A percentile compares a stretch with the other conserved stretches of the same genome.
These are phyloP conservation scores for Epistrophe grossulariae DNA, from an alignment of 2,888 invertebrate species.

Conservation along the genomic window DNA sequence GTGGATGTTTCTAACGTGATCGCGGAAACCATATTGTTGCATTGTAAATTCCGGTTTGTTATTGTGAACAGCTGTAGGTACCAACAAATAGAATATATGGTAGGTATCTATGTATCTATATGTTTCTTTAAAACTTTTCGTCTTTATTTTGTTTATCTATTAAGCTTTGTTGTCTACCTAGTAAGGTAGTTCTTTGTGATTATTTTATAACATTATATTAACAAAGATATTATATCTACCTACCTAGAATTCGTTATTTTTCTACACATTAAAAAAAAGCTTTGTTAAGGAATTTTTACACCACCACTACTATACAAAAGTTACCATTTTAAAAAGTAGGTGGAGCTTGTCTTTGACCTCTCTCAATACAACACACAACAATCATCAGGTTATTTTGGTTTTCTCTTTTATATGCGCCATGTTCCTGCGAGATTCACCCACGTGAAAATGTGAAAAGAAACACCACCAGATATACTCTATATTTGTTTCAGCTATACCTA, in stretches of 20 bases:
- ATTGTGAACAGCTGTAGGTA: too few species aligned
- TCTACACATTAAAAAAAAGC: conserved; percentile 17
- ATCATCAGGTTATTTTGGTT: conserved; percentile 64
- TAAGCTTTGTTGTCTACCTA: too few species aligned
- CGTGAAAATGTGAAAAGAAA: conserved; percentile 29
- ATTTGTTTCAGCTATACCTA: neutral
- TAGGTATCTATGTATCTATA: too few species aligned
- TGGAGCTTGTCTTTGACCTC: conserved; percentile 67
- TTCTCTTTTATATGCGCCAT: conserved; percentile 69
- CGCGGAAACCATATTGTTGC: too few species aligned
- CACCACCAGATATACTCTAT: neutral
- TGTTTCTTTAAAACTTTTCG: too few species aligned
- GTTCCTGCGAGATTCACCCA: conserved; percentile 58
- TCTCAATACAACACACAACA: conserved; percentile 27
- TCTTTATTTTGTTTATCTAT: too few species aligned
- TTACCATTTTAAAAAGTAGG: conserved; percentile 67
- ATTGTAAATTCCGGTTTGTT: too few species aligned
- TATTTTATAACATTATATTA: neutral
- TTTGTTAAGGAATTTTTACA: conserved; percentile 58
- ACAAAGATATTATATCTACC: too few species aligned
- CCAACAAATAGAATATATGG: too few species aligned
- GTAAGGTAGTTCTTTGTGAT: neutral
- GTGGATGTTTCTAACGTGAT: too few species aligned
- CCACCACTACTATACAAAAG: conserved; percentile 42
- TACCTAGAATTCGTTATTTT: neutral